Base-by-base conservation (phyloP, 1,140 invertebrate species). In the Harlomillsia oculata region DNA sequence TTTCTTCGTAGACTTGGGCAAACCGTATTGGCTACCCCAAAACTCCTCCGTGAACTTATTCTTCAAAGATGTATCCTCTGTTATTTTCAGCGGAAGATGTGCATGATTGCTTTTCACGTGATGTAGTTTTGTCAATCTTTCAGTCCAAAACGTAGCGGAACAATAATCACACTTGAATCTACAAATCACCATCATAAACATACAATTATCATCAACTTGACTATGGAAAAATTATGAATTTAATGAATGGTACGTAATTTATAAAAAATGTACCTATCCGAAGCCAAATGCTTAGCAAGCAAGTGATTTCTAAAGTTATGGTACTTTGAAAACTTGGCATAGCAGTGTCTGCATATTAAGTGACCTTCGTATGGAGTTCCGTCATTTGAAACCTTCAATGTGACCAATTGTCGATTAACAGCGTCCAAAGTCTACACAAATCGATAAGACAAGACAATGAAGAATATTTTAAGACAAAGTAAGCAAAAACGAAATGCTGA, bases 241-340 rank as follows among this genome's bases (percentile, higher is more conserved):
- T n/a, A n/a, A n/a, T n/a, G n/a, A n/a, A n/a, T n/a, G n/a, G n/a
- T n/a, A n/a, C 18, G 11, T 14, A 67, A 26, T 53, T 25, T 3
- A 3, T 16, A 37, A 9, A 11, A 4, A 25, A 25, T n/a, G 20
- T 44, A 60, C 59, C 59, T 40, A 3, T 60, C 46, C 1, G 36
- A 6, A 13, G 53, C 70, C 2, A 75, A 53, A 52, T 76, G 74
- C 0, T 62, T 65, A 0, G 70, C 30, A 26, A 69, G 65, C 4
- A 76, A 66, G 29, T 76, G 74, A 3, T 70, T 48, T 40, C 74
- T 74, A 18, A 73, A 71, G 1, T 73, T 73, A 6, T 70, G 69
- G 46, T 60, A 50, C 3, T 64, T 64, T 0, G 41, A 39, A 43
- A 74, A 73, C 4, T 51, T 67, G 51, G 64, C 56, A 2, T 63